A percentile compares a stretch with the other conserved stretches of the same genome.
Evolutionary conservation across 1,140 invertebrate species (phyloP).

Genomic region (Sitodiplosis mosellana): DNA sequence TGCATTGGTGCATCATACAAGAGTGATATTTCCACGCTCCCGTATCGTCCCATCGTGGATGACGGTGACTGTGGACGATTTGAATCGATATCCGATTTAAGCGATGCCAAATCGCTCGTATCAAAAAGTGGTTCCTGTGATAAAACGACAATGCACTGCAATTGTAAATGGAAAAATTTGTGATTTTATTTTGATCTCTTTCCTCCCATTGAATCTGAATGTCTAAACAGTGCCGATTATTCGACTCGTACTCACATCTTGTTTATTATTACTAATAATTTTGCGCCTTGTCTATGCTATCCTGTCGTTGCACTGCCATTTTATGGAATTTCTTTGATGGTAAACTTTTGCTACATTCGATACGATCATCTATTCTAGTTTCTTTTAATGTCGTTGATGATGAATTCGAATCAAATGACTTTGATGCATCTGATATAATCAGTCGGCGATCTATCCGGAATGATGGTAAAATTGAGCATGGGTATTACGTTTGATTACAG

Average conservation of each 20-base stretch:
- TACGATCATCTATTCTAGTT: constrained; percentile 23
- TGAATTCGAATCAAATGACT: constrained; percentile 9
- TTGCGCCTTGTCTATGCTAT: constrained; percentile 13
- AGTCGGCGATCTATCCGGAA: constrained; percentile 3
- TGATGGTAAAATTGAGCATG: no score
- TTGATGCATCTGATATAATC: background rate
- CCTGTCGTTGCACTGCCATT: constrained; percentile 7
- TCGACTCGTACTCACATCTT: constrained; percentile 31
- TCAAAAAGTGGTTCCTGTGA: constrained; percentile 27
- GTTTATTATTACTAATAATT: constrained; percentile 17
- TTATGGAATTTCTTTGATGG: constrained; percentile 11
- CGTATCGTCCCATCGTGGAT: constrained; percentile 27
- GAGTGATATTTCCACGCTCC: constrained; percentile 72
- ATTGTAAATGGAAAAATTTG: constrained; percentile 5
- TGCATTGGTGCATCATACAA: constrained; percentile 73
- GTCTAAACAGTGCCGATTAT: no score
- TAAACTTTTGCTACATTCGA: constrained; percentile 6
- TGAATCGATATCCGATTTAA: constrained; percentile 20
- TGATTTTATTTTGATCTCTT: no score
- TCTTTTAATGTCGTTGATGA: constrained; percentile 14
- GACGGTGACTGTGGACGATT: constrained; percentile 2
- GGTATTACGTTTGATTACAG: no score
- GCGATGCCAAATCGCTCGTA: constrained; percentile 23
- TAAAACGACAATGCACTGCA: constrained; percentile 9
- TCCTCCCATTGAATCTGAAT: no score